Evolutionary conservation across 2,113 vertebrate species (phyloP).

Genomic region (Astur gentilis): DNA sequence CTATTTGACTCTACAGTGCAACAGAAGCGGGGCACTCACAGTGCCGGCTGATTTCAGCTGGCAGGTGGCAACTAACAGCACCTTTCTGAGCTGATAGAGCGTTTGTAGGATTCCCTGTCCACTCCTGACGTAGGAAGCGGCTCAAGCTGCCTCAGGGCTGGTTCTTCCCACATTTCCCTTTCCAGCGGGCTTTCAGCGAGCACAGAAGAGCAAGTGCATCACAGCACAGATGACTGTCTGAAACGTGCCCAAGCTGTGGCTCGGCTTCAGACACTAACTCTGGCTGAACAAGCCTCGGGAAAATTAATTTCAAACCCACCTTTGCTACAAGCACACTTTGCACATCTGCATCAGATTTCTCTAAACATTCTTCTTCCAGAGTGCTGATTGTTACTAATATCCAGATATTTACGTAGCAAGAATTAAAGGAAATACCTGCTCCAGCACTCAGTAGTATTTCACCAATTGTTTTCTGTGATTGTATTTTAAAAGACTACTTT

Average conservation of each 20-base stretch:
- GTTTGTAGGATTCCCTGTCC: background rate
- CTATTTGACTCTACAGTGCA: background rate
- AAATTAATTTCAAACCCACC: background rate
- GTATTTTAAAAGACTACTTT: background rate
- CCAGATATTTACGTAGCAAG: background rate
- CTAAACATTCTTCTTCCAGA: background rate
- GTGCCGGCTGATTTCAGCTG: background rate
- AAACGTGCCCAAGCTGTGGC: background rate
- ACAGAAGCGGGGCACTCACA: background rate
- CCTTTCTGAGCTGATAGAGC: background rate
- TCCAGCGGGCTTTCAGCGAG: background rate
- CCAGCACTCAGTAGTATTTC: background rate
- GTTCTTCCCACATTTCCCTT: background rate
- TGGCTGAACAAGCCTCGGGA: background rate
- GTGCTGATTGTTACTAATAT: background rate
- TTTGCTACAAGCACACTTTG: background rate
- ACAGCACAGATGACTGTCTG: background rate
- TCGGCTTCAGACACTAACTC: background rate
- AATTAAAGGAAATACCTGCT: background rate
- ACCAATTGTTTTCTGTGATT: background rate
- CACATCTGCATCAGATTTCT: background rate
- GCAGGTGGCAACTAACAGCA: background rate
- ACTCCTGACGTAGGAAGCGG: fast-evolving
- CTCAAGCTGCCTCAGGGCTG: background rate
- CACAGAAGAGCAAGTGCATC: background rate